Evolutionary conservation across 30 jellyfish, hydroid and myxozoan genomes (phyloP).

Genomic region (Phacellophora camtschatica): DNA sequence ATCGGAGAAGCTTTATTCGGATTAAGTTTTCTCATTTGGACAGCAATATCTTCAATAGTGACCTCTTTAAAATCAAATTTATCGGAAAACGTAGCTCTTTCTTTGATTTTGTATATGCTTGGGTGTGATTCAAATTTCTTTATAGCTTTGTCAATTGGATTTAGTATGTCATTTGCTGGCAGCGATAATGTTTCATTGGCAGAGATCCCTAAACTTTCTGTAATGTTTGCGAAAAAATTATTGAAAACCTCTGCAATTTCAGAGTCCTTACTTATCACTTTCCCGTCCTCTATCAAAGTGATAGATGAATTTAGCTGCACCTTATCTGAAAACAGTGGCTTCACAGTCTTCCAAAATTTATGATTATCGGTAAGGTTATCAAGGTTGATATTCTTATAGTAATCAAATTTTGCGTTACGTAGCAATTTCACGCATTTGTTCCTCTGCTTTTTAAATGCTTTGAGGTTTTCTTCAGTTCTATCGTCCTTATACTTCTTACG

Average conservation of each 20-base stretch:
- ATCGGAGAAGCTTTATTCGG: constrained; percentile 20
- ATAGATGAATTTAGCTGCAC: not conserved
- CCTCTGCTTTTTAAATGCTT: not conserved
- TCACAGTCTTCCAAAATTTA: constrained; percentile 36
- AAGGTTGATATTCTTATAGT: not conserved
- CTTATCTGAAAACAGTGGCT: constrained; percentile 34
- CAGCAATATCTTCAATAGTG: not conserved
- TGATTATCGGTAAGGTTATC: not conserved
- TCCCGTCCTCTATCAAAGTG: not conserved
- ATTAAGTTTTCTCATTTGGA: not conserved
- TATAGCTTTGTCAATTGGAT: not conserved
- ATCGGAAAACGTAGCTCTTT: not conserved
- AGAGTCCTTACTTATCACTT: not conserved
- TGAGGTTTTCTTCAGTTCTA: not conserved
- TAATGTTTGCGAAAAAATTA: not conserved
- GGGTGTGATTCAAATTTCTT: not conserved
- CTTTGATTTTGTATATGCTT: not conserved
- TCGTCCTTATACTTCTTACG: not conserved
- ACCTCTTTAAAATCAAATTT: not conserved
- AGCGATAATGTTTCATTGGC: not conserved
- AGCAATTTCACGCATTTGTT: constrained; percentile 2
- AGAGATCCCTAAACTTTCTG: not conserved
- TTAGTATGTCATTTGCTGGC: not conserved
- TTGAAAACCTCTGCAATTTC: constrained; percentile 20
- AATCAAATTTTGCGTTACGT: constrained; percentile 5